These are phyloP conservation scores for Busseola fusca DNA, from an alignment of 2,888 invertebrate genomes.

Conservation along the genomic window DNA sequence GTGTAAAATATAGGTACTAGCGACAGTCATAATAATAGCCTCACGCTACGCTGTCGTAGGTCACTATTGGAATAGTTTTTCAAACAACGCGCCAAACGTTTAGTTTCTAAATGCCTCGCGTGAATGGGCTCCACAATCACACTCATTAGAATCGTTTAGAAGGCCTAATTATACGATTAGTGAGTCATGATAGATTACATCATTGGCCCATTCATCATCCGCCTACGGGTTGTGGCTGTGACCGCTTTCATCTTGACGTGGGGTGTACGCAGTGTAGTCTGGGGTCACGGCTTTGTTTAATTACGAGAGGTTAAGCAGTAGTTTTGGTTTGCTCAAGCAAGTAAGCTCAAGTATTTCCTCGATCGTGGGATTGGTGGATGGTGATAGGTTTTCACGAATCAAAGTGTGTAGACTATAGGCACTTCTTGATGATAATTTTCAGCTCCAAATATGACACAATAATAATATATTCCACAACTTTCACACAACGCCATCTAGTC, in stretches of 20 bases:
- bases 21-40: not conserved
- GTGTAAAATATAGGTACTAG: not conserved
- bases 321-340: not conserved
- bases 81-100: not conserved
- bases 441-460: conserved; percentile 15
- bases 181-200: conserved; percentile 62
- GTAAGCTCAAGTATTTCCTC: not conserved
- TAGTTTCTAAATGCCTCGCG: conserved; percentile 11
- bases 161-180: conserved; percentile 61
- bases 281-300: conserved; percentile 47
- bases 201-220: conserved; percentile 60
- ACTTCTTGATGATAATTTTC: not conserved
- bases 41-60: not conserved
- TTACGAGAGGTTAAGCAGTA: conserved; percentile 4
- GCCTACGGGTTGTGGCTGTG: conserved; percentile 48
- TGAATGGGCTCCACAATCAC: conserved; percentile 42
- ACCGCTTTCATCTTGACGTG: conserved; percentile 58
- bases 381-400: too few relatives aligned
- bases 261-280: conserved; percentile 34
- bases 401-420: not conserved
- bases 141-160: conserved; percentile 55
- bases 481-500: too few relatives aligned
- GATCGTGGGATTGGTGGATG: not conserved
- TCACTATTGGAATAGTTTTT: not conserved
- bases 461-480: too few relatives aligned